phyloP scores from a whole-genome alignment of 2,797 vertebrate species.

The Gallinago solitaria region DNA sequence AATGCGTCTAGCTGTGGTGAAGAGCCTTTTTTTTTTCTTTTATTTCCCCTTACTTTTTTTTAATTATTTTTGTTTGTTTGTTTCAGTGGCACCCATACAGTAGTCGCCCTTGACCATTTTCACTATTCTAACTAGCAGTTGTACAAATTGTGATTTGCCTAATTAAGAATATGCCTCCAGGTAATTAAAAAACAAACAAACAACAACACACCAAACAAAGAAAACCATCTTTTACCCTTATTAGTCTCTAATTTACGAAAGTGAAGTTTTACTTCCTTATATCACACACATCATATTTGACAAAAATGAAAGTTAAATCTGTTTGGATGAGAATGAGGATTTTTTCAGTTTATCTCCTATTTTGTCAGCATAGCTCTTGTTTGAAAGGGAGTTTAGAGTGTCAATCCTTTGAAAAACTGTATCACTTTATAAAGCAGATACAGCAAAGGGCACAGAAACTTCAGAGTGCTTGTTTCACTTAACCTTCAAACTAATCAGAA shows the following conservation, averaged over 20 bases:
- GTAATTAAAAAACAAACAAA: conserved; percentile 39
- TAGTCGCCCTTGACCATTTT: conserved; percentile 35
- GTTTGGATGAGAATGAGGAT: neutral
- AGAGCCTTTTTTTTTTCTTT: neutral
- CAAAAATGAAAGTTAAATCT: neutral
- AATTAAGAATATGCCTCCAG: conserved; percentile 32
- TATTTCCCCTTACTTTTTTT: neutral
- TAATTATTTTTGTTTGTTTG: neutral
- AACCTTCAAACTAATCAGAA: conserved; percentile 13
- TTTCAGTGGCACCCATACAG: neutral
- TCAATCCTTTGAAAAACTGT: neutral
- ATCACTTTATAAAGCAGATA: conserved; percentile 30
- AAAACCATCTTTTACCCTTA: neutral
- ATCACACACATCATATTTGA: neutral
- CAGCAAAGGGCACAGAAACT: conserved; percentile 33
- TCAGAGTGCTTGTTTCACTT: neutral
- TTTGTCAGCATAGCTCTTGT: neutral
- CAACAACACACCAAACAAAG: neutral
- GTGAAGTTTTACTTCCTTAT: neutral
- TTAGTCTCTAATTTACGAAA: conserved; percentile 19
- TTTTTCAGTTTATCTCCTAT: neutral
- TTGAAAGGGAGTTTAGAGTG: neutral
- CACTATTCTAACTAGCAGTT: conserved; percentile 14
- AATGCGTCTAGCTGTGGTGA: neutral
- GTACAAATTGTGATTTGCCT: conserved; percentile 12